A percentile compares a stretch with the other conserved stretches of the same genome.
These are phyloP conservation scores for Leptopilina syphax DNA, from an alignment of 2,888 invertebrate species.

Conservation along the genomic window DNA sequence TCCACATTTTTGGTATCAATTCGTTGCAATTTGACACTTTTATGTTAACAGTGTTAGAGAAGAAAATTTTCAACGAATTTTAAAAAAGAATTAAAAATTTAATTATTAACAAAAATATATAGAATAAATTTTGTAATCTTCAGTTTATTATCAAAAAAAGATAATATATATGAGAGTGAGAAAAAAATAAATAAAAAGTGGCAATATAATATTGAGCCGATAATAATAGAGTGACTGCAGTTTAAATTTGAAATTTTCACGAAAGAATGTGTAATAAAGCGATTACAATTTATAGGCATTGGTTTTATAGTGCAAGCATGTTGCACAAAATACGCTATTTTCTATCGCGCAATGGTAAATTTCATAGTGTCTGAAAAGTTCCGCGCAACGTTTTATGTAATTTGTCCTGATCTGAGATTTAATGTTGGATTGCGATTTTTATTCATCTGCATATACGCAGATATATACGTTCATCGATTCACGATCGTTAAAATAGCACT, in stretches of 20 bases:
- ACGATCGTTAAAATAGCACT: slow-evolving; percentile 52
- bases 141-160: neutral
- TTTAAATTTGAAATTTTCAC: neutral
- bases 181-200: neutral
- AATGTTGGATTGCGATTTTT: slow-evolving; percentile 11
- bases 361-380: neutral
- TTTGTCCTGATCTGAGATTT: slow-evolving; percentile 24
- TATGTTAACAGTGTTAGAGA: no score
- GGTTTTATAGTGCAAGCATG: neutral
- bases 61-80: neutral
- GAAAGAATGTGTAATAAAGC: slow-evolving; percentile 24
- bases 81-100: no score
- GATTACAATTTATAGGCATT: slow-evolving; percentile 11
- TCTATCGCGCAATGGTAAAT: slow-evolving; percentile 27
- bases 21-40: no score
- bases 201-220: neutral
- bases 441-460: slow-evolving; percentile 16
- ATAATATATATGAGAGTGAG: neutral
- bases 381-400: slow-evolving; percentile 22
- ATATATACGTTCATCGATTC: slow-evolving; percentile 30
- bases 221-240: slow-evolving; percentile 8
- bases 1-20: no score
- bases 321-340: slow-evolving; percentile 34
- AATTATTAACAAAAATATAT: neutral
- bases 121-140: neutral